Conservation (phyloP, 2,113 vertebrate genomes). For the Trichomycterus rosablanca region DNA sequence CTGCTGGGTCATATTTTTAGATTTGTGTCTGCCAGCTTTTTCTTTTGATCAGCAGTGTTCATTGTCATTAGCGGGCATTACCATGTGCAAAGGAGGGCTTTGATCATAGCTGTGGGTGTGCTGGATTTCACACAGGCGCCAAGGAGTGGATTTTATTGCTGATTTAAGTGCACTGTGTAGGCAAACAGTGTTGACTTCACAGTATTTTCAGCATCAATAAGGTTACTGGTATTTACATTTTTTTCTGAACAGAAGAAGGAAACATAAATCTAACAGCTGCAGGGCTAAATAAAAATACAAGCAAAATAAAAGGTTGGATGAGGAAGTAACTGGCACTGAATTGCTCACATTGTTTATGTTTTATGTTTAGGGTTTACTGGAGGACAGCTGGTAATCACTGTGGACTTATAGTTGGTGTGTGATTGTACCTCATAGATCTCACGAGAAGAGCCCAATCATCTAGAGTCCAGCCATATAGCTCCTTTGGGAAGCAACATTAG, state of each 20-base stretch:
- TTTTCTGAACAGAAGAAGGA: conserved; percentile 3
- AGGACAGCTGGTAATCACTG: conserved; percentile 30
- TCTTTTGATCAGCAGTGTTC: not conserved
- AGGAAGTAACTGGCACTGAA: conserved; percentile 1
- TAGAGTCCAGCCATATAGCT: conserved; percentile 38
- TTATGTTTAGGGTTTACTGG: conserved; percentile 7
- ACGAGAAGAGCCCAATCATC: conserved; percentile 36
- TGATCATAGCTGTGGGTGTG: conserved; percentile 13
- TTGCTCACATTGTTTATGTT: conserved; percentile 4
- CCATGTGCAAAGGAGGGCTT: conserved; percentile 2
- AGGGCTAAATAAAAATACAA: not conserved
- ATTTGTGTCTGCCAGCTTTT: conserved; percentile 4
- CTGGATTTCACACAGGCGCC: not conserved
- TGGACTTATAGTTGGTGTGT: conserved; percentile 10
- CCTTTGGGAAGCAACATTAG: conserved; percentile 63
- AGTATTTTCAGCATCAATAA: not conserved
- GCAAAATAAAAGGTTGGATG: not conserved
- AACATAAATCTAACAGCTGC: conserved; percentile 4
- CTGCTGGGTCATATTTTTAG: conserved; percentile 6
- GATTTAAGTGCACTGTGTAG: not conserved
- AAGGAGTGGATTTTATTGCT: conserved; percentile 2
- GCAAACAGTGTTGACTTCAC: not conserved
- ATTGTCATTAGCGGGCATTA: conserved; percentile 20
- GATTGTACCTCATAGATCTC: conserved; percentile 27
- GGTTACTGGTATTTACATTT: conserved; percentile 7